These are phyloP conservation scores for Knipowitschia caucasica DNA, from an alignment of 2,797 vertebrate genomes.

Conservation along the genomic window DNA sequence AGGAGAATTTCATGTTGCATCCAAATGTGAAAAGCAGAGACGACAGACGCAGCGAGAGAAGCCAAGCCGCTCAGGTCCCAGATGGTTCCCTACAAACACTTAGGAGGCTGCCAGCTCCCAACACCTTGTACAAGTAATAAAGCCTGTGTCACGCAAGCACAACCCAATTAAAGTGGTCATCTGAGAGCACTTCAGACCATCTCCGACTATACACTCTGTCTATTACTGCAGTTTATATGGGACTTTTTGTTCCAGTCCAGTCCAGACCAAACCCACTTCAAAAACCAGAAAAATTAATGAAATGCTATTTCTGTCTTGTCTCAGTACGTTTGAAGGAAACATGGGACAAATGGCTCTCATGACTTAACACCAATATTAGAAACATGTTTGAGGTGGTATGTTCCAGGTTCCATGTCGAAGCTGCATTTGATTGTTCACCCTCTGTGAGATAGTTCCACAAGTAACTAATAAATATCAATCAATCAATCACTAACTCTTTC, in stretches of 20 bases:
- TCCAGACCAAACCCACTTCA: too few relatives aligned
- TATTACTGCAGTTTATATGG: background rate
- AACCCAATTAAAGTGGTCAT: conserved; percentile 10
- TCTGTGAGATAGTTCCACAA: too few relatives aligned
- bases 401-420: too few relatives aligned
- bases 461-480: too few relatives aligned
- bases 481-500: too few relatives aligned
- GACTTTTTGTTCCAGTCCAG: background rate
- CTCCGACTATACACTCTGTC: background rate
- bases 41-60: conserved; percentile 49
- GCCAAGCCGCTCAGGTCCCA: conserved; percentile 63
- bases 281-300: too few relatives aligned
- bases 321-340: too few relatives aligned
- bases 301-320: too few relatives aligned
- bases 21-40: conserved; percentile 42
- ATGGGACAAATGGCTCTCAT: too few relatives aligned
- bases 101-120: conserved; percentile 26
- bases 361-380: too few relatives aligned
- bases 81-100: conserved; percentile 55
- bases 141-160: conserved; percentile 32
- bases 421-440: too few relatives aligned
- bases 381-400: too few relatives aligned
- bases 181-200: background rate
- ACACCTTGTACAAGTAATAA: conserved; percentile 36
- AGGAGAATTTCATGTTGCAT: conserved; percentile 44